Percentiles rank a stretch among this genome's conserved stretches.
Conservation (phyloP, 2,888 invertebrate genomes). For the Diploptera punctata region DNA sequence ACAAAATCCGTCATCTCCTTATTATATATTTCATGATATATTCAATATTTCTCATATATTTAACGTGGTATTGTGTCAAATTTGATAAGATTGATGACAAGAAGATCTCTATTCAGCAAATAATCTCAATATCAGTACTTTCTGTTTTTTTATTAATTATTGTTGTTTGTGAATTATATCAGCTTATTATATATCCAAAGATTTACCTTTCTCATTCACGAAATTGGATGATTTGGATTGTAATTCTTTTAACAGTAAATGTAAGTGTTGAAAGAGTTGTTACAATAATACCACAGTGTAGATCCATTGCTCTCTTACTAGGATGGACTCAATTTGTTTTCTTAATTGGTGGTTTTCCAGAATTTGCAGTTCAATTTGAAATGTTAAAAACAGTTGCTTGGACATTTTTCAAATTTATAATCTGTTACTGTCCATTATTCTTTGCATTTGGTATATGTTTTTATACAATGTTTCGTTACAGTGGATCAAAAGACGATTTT, state of each 20-base stretch:
- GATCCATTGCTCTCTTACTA: background rate
- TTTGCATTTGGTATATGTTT: slow-evolving; percentile 11
- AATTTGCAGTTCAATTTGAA: background rate
- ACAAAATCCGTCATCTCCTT: background rate
- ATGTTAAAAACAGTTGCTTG: slow-evolving; percentile 11
- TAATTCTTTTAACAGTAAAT: background rate
- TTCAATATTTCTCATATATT: background rate
- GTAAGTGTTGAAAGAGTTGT: background rate
- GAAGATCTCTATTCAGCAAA: no score
- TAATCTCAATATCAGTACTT: background rate
- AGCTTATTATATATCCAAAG: background rate
- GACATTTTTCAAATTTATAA: background rate
- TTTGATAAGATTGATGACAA: no score
- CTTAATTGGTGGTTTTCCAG: slow-evolving; percentile 6
- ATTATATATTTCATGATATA: background rate
- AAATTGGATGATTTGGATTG: background rate
- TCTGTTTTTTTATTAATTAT: background rate
- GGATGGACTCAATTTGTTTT: slow-evolving; percentile 12
- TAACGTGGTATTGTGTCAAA: slow-evolving; percentile 18
- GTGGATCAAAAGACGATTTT: background rate
- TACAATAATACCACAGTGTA: background rate
- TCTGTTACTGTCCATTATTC: background rate
- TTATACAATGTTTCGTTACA: slow-evolving; percentile 2
- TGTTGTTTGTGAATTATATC: background rate
- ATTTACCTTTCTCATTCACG: background rate